phyloP scores from a whole-genome alignment of 2,113 vertebrate genomes.

The Capreolus pygargus region DNA sequence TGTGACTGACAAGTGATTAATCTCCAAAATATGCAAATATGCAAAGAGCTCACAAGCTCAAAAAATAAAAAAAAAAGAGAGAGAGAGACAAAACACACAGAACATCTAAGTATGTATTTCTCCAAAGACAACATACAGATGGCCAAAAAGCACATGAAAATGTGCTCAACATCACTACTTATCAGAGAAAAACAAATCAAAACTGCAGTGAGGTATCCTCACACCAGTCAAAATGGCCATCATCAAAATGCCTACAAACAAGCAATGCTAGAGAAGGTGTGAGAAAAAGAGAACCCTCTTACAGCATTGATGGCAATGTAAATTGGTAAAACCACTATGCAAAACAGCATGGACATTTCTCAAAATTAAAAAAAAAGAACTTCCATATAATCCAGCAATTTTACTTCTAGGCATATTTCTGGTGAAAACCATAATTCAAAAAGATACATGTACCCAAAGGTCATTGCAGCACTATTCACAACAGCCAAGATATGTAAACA shows the following conservation, averaged over 20 bases:
- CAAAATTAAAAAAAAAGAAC: background rate
- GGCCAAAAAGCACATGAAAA: background rate
- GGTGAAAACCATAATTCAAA: background rate
- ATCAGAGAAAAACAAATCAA: background rate
- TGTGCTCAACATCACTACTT: background rate
- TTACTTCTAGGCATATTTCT: background rate
- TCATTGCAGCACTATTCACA: background rate
- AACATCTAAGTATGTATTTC: background rate
- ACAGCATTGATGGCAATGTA: background rate
- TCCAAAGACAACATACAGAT: background rate
- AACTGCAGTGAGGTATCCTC: background rate
- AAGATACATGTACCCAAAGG: background rate
- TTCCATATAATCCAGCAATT: background rate
- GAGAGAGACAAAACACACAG: background rate
- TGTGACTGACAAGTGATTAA: background rate
- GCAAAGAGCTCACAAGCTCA: background rate
- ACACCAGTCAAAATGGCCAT: background rate
- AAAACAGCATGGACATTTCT: background rate
- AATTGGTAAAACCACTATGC: background rate
- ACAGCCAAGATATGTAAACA: background rate
- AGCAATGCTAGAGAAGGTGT: background rate
- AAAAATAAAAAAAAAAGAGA: background rate
- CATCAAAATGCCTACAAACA: background rate
- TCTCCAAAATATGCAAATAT: background rate
- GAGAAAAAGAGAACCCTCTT: background rate